Conservation (phyloP, 2,797 vertebrate species). For the Zalophus californianus region DNA sequence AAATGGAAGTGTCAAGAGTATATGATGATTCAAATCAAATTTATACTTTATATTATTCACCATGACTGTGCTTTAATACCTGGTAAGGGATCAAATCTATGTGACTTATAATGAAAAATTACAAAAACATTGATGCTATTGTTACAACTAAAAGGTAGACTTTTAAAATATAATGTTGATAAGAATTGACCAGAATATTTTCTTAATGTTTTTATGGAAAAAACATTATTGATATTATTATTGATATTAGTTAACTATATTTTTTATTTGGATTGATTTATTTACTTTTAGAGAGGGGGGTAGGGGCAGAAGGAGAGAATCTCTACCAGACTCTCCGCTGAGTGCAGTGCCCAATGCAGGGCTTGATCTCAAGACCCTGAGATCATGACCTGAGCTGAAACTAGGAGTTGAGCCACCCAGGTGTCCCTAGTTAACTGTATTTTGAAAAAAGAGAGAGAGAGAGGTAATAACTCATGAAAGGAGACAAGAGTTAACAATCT, state of each 20-base stretch:
- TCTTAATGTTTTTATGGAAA: not conserved
- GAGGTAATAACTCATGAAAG: not conserved
- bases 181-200: not conserved
- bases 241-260: not conserved
- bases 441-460: not conserved
- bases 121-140: not conserved
- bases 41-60: not conserved
- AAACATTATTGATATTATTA: conserved; percentile 1
- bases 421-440: not conserved
- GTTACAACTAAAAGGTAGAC: not conserved
- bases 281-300: not conserved
- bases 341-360: not conserved
- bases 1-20: not conserved
- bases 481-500: not conserved
- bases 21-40: not conserved
- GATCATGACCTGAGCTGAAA: not conserved
- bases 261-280: not conserved
- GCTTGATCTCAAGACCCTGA: not conserved
- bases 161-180: not conserved
- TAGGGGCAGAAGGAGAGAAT: not conserved
- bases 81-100: conserved; percentile 3
- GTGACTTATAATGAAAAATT: not conserved
- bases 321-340: not conserved
- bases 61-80: not conserved
- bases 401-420: not conserved